phyloP scores from a whole-genome alignment of 2,888 invertebrate species.

The Agapetus fuscipes region DNA sequence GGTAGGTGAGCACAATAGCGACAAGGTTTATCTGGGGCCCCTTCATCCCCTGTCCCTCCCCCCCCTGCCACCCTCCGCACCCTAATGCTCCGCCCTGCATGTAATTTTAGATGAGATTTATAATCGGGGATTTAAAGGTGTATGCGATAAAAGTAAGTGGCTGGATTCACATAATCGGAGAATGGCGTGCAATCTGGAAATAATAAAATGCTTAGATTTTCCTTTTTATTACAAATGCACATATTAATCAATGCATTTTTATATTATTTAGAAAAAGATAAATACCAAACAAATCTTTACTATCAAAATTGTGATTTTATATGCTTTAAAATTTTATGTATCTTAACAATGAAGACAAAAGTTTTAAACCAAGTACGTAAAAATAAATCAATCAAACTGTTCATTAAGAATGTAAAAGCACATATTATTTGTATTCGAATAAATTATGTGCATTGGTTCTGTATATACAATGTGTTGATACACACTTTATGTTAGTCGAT shows the following conservation, averaged over 20 bases:
- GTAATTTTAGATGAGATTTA: constrained; percentile 40
- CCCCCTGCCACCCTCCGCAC: constrained; percentile 18
- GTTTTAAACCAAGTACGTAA: too few species aligned
- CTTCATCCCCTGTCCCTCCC: constrained; percentile 19
- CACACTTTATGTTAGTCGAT: constrained; percentile 1
- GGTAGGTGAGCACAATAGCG: constrained; percentile 20
- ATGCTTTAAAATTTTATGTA: background rate
- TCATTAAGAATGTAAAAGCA: too few species aligned
- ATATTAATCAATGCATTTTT: too few species aligned
- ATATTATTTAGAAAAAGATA: too few species aligned
- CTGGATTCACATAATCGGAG: constrained; percentile 8
- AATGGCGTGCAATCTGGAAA: background rate
- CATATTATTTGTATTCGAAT: too few species aligned
- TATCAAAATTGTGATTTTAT: background rate
- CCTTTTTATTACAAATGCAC: too few species aligned
- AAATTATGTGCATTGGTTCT: too few species aligned
- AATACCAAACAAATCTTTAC: background rate
- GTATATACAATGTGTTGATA: constrained; percentile 1
- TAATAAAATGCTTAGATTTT: background rate
- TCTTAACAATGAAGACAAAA: too few species aligned
- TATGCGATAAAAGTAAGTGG: constrained; percentile 20
- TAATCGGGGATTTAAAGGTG: constrained; percentile 27
- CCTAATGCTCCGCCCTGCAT: constrained; percentile 31
- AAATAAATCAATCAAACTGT: background rate
- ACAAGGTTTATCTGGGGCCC: constrained; percentile 21